phyloP scores from a whole-genome alignment of 1,140 invertebrate species.

The Sogatella furcifera region DNA sequence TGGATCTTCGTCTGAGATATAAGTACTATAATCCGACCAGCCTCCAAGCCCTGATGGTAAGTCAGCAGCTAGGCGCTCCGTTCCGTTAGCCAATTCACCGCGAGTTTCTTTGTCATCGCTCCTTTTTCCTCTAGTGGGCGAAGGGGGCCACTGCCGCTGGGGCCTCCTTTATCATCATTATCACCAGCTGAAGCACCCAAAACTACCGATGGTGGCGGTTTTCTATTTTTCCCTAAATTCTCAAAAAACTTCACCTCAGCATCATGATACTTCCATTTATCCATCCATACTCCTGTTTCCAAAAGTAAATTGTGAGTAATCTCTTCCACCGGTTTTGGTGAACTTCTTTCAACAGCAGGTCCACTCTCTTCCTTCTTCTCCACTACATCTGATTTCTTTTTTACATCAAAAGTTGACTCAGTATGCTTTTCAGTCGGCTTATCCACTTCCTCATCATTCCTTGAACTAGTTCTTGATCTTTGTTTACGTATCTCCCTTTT shows the following conservation, averaged over 20 bases:
- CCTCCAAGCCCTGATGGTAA: constrained; percentile 65
- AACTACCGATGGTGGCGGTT: neutral
- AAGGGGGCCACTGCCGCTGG: constrained; percentile 37
- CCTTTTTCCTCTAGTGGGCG: constrained; percentile 34
- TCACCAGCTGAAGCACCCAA: constrained; percentile 2
- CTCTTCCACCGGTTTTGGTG: neutral
- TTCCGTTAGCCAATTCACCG: constrained; percentile 32
- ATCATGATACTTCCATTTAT: constrained; percentile 27
- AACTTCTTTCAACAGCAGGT: neutral
- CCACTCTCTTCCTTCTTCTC: neutral
- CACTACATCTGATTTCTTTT: neutral
- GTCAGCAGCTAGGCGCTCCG: constrained; percentile 57
- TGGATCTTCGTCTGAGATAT: constrained; percentile 38
- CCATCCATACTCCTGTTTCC: constrained; percentile 21
- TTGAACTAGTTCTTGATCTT: constrained; percentile 30
- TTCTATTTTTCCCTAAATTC: neutral
- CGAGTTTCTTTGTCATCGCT: constrained; percentile 20
- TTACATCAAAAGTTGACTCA: neutral
- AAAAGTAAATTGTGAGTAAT: constrained; percentile 4
- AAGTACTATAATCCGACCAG: constrained; percentile 75
- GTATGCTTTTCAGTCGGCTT: neutral
- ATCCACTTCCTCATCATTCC: neutral
- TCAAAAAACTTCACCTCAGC: constrained; percentile 21
- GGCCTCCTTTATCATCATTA: constrained; percentile 13
- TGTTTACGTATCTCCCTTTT: constrained; percentile 33